Evolutionary conservation across 1,140 invertebrate species (phyloP).

Genomic region (Vanessa atalanta): DNA sequence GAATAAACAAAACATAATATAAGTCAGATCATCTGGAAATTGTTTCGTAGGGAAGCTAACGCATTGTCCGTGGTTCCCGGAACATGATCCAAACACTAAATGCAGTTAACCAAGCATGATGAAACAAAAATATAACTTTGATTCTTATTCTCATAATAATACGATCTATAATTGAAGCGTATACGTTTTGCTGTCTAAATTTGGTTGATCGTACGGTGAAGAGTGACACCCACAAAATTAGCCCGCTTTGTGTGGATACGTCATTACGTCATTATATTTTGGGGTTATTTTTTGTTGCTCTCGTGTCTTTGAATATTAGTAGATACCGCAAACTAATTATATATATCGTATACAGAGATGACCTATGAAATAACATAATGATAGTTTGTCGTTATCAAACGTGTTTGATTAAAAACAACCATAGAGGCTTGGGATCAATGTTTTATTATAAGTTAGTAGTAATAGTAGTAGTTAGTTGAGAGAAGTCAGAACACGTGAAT

Average conservation of each 20-base stretch:
- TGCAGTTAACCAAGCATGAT: neutral
- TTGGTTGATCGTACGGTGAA: constrained; percentile 14
- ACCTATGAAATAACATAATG: constrained; percentile 22
- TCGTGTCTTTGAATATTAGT: constrained; percentile 8
- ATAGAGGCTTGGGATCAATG: neutral
- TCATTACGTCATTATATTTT: constrained; percentile 34
- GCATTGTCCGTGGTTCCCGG: constrained; percentile 56
- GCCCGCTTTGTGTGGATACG: constrained; percentile 29
- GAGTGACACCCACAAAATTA: constrained; percentile 37
- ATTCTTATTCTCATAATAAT: neutral
- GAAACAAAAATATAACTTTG: neutral
- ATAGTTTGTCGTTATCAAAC: neutral
- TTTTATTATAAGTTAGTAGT: no score
- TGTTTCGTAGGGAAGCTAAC: constrained; percentile 17
- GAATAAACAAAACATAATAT: constrained; percentile 5
- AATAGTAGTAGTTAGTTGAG: no score
- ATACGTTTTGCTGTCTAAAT: constrained; percentile 5
- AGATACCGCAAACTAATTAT: constrained; percentile 26
- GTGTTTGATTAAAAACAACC: neutral
- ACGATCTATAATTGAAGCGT: constrained; percentile 4
- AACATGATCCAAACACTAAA: constrained; percentile 47
- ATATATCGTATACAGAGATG: constrained; percentile 9
- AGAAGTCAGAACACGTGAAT: no score
- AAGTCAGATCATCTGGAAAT: constrained; percentile 21
- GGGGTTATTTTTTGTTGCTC: constrained; percentile 30